phyloP scores from a whole-genome alignment of 2,113 vertebrate genomes.

The Catagonus wagneri region DNA sequence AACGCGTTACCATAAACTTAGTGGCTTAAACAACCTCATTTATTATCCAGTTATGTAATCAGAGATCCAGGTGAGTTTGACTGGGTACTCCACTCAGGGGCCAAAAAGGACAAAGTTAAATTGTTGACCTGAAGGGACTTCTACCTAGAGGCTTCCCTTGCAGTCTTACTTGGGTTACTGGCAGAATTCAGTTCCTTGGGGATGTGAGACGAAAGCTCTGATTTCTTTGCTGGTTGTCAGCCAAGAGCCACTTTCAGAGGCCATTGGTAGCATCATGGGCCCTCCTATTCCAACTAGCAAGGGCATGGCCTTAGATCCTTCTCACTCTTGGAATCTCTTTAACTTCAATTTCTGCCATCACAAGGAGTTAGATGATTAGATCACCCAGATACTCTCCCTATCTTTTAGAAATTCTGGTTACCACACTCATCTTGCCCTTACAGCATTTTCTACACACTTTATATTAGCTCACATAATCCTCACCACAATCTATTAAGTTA shows the following conservation, averaged over 20 bases:
- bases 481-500: not conserved
- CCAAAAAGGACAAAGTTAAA: not conserved
- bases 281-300: not conserved
- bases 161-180: not conserved
- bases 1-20: not conserved
- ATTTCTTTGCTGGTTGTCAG: not conserved
- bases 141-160: not conserved
- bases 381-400: not conserved
- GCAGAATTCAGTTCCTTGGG: not conserved
- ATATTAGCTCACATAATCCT: not conserved
- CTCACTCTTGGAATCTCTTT: not conserved
- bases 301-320: not conserved
- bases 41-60: not conserved
- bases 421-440: not conserved
- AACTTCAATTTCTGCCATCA: not conserved
- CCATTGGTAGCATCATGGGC: not conserved
- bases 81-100: not conserved
- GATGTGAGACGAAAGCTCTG: not conserved
- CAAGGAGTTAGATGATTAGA: not conserved
- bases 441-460: not conserved
- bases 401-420: not conserved
- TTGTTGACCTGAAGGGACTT: not conserved
- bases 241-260: not conserved
- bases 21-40: not conserved
- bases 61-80: not conserved